Conservation (phyloP, 2,888 invertebrate genomes). For the Tenthredo mesomela region DNA sequence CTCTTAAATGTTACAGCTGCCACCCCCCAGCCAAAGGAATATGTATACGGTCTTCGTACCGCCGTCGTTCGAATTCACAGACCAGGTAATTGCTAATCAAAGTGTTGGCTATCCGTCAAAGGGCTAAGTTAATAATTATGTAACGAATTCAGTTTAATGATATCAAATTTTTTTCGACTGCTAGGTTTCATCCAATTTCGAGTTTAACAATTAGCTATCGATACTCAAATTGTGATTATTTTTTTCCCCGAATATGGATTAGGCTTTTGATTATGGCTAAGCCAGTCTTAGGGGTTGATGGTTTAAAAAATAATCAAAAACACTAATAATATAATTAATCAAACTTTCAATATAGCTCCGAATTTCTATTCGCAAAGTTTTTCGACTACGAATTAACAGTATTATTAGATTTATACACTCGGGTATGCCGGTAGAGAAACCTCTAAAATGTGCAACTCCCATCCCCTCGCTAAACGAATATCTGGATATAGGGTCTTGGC, state of each 20-base stretch:
- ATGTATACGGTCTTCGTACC: conserved; percentile 7
- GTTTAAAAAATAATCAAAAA: neutral
- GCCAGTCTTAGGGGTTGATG: neutral
- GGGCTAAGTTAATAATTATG: conserved; percentile 56
- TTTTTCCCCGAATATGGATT: neutral
- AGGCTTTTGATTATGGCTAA: neutral
- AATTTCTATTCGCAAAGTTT: conserved; percentile 50
- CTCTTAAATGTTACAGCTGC: conserved; percentile 25
- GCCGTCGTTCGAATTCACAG: neutral
- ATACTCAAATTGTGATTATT: neutral
- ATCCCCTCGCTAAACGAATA: conserved; percentile 1
- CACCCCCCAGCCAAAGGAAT: conserved; percentile 4
- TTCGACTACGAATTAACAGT: conserved; percentile 57
- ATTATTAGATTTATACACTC: conserved; percentile 58
- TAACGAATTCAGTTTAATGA: neutral
- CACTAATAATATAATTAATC: too few relatives aligned
- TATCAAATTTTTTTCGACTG: neutral
- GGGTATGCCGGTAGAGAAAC: conserved; percentile 49
- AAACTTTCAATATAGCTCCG: neutral
- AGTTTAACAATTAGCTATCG: neutral
- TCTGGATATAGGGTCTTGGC: neutral
- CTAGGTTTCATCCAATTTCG: neutral
- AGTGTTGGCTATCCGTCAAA: conserved; percentile 63
- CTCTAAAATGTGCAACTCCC: conserved; percentile 35
- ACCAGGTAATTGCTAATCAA: conserved; percentile 66